These are phyloP conservation scores for Archocentrus centrarchus DNA, from an alignment of 2,113 vertebrate genomes.

Conservation along the genomic window DNA sequence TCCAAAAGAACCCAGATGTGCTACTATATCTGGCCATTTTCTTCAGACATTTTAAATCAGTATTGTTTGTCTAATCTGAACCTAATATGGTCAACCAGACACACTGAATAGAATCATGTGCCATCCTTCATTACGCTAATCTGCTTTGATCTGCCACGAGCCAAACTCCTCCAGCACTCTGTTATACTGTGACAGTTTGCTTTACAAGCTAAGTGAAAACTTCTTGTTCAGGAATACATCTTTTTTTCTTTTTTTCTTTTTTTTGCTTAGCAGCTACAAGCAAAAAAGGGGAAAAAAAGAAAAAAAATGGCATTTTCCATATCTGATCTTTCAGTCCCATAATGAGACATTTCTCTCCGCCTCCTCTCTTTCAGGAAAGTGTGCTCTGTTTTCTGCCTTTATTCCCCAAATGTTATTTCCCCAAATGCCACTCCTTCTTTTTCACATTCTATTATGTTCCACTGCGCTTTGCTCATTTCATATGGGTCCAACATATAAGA, in stretches of 20 bases:
- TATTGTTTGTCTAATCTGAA: slow-evolving; percentile 4
- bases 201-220: slow-evolving; percentile 26
- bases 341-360: slow-evolving; percentile 43
- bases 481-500: slow-evolving; percentile 40
- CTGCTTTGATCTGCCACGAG: slow-evolving; percentile 34
- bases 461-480: slow-evolving; percentile 44
- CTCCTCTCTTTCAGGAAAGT: slow-evolving; percentile 25
- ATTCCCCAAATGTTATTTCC: slow-evolving; percentile 57
- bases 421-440: slow-evolving; percentile 57
- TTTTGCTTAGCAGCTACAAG: slow-evolving; percentile 7
- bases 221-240: slow-evolving; percentile 21
- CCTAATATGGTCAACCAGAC: slow-evolving; percentile 29
- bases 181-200: slow-evolving; percentile 16
- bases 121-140: slow-evolving; percentile 27
- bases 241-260: too few species aligned
- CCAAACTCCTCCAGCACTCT: slow-evolving; percentile 9
- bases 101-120: slow-evolving; percentile 31
- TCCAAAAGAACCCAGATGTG: slow-evolving; percentile 5
- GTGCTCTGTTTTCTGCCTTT: slow-evolving; percentile 25
- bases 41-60: slow-evolving; percentile 26
- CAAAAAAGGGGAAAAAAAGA: not conserved
- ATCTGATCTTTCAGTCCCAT: slow-evolving; percentile 40
- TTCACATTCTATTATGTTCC: slow-evolving; percentile 55
- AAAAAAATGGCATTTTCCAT: slow-evolving; percentile 37
- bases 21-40: not conserved